Percentiles rank a stretch among this genome's conserved stretches.
These are phyloP conservation scores for Acanthisitta chloris DNA, from an alignment of 2,113 vertebrate species.

Conservation along the genomic window DNA sequence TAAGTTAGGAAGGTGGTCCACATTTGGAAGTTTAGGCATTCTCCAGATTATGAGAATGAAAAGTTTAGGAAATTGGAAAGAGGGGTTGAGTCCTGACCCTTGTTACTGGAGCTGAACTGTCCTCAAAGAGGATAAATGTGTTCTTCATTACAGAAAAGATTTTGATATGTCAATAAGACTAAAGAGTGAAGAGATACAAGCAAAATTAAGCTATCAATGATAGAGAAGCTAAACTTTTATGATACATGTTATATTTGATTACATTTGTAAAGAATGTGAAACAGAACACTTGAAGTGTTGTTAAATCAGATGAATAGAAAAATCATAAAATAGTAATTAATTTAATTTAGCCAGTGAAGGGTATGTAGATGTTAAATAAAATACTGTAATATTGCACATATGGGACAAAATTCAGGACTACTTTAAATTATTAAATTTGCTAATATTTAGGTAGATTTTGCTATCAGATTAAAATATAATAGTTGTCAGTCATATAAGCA, in stretches of 20 bases:
- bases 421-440: background rate
- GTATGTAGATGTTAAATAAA: background rate
- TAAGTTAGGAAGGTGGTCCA: background rate
- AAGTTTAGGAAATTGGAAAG: background rate
- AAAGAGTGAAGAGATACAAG: background rate
- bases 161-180: background rate
- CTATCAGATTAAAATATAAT: background rate
- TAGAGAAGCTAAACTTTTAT: background rate
- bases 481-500: background rate
- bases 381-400: background rate
- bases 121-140: background rate
- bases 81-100: background rate
- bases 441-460: background rate
- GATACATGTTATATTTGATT: background rate
- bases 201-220: background rate
- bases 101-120: background rate
- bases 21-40: background rate
- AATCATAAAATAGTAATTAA: background rate
- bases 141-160: background rate
- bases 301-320: background rate
- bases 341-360: background rate
- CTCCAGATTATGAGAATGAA: background rate
- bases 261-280: background rate
- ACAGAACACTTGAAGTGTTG: background rate
- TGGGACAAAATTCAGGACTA: background rate